Percentiles rank a stretch among this genome's conserved stretches.
These are phyloP conservation scores for Acronicta alni DNA, from an alignment of 2,888 invertebrate genomes.

Conservation along the genomic window DNA sequence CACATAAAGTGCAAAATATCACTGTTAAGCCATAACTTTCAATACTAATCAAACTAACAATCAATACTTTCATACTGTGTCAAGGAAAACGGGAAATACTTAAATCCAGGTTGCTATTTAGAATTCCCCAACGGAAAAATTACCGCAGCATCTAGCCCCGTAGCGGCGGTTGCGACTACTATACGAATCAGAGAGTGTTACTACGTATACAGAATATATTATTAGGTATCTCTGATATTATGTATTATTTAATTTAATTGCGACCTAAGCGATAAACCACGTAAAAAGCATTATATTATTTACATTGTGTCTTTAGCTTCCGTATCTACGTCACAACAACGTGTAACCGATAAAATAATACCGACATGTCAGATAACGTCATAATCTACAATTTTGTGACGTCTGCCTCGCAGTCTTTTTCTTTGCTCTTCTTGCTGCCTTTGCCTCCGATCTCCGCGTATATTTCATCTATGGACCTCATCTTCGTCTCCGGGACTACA, in stretches of 20 bases:
- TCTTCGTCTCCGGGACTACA: constrained; percentile 81
- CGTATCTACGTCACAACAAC: constrained; percentile 1
- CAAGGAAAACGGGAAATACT: too few relatives aligned
- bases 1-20: constrained; percentile 47
- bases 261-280: too few relatives aligned
- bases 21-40: constrained; percentile 38
- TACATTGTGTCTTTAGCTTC: neutral
- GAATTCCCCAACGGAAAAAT: too few relatives aligned
- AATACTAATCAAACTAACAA: constrained; percentile 31
- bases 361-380: constrained; percentile 23
- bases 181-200: too few relatives aligned
- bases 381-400: constrained; percentile 76
- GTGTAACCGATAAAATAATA: constrained; percentile 33
- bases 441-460: constrained; percentile 79
- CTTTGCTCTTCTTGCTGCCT: constrained; percentile 56
- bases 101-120: too few relatives aligned
- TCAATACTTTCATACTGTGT: constrained; percentile 27
- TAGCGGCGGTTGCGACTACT: too few relatives aligned
- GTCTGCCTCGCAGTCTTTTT: constrained; percentile 72
- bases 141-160: too few relatives aligned
- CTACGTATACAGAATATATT: too few relatives aligned
- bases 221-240: too few relatives aligned
- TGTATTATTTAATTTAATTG: too few relatives aligned
- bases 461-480: constrained; percentile 79
- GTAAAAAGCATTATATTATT: neutral